A percentile compares a stretch with the other conserved stretches of the same genome.
Evolutionary conservation across 2,888 invertebrate genomes (phyloP).

Genomic region (Halocaridina rubra): DNA sequence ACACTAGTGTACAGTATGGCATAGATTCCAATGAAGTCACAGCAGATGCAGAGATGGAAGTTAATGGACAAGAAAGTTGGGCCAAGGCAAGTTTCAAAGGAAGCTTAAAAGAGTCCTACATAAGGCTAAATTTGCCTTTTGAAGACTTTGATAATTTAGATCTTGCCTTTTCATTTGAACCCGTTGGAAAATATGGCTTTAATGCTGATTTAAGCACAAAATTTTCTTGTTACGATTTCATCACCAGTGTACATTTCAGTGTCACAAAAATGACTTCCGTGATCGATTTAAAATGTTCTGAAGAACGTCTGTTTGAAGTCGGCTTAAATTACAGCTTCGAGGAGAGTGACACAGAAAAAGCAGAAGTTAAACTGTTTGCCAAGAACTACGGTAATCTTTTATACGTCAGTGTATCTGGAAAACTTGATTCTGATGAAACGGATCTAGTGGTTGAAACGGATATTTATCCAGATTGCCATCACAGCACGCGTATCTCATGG

Average conservation of each 20-base stretch:
- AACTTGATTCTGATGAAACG: too few species aligned
- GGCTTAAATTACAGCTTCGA: background rate
- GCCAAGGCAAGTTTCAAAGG: slow-evolving; percentile 14
- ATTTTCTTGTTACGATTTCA: background rate
- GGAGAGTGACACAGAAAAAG: background rate
- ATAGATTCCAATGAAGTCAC: background rate
- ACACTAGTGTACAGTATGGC: slow-evolving; percentile 7
- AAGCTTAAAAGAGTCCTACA: slow-evolving; percentile 32
- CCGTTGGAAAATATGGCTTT: background rate
- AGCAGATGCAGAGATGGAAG: slow-evolving; percentile 4
- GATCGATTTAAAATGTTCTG: background rate
- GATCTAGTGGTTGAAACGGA: background rate
- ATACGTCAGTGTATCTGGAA: background rate
- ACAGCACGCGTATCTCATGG: background rate
- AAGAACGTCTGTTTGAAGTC: background rate
- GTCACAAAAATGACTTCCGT: background rate
- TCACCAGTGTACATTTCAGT: background rate
- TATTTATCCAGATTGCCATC: background rate
- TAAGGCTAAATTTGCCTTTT: slow-evolving; percentile 13
- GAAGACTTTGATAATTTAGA: slow-evolving; percentile 29
- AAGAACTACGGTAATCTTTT: background rate
- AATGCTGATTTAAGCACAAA: background rate
- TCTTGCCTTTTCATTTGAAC: background rate
- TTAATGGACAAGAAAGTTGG: slow-evolving; percentile 32
- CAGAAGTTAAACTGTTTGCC: background rate